These are phyloP conservation scores for Dexiosoma caninum DNA, from an alignment of 2,888 invertebrate species.

Conservation along the genomic window DNA sequence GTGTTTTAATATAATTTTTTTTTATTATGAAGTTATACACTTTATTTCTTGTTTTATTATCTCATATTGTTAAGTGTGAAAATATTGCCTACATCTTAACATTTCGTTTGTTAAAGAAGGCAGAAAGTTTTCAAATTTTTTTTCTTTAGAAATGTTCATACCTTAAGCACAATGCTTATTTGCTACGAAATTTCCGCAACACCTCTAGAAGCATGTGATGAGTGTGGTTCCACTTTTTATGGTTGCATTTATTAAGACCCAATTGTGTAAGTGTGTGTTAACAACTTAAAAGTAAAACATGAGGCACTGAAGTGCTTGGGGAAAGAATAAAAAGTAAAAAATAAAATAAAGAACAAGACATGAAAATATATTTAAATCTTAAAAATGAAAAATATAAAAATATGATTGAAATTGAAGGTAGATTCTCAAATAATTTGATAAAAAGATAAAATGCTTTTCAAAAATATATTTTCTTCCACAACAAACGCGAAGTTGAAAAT, in stretches of 20 bases:
- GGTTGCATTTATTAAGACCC: neutral
- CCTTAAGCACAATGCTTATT: neutral
- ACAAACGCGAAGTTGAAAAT: too few relatives aligned
- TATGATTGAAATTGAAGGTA: too few relatives aligned
- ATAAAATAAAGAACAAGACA: too few relatives aligned
- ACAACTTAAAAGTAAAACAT: conserved; percentile 8
- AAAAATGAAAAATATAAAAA: too few relatives aligned
- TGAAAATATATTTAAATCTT: too few relatives aligned
- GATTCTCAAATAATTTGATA: too few relatives aligned
- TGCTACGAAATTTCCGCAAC: neutral
- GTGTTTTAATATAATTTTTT: neutral
- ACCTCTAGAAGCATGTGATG: neutral
- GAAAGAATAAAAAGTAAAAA: neutral
- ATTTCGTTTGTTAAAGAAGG: neutral
- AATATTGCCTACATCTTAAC: neutral
- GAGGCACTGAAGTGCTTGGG: neutral
- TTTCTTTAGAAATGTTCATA: neutral
- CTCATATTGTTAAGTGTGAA: neutral
- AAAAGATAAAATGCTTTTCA: too few relatives aligned
- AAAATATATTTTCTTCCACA: too few relatives aligned
- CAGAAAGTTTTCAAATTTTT: too few relatives aligned
- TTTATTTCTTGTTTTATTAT: neutral
- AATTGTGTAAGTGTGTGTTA: conserved; percentile 27
- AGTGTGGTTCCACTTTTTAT: neutral
- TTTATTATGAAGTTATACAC: neutral